A percentile compares a stretch with the other conserved stretches of the same genome.
Conservation (phyloP, 1,140 invertebrate genomes). For the Mizuhopecten yessoensis region DNA sequence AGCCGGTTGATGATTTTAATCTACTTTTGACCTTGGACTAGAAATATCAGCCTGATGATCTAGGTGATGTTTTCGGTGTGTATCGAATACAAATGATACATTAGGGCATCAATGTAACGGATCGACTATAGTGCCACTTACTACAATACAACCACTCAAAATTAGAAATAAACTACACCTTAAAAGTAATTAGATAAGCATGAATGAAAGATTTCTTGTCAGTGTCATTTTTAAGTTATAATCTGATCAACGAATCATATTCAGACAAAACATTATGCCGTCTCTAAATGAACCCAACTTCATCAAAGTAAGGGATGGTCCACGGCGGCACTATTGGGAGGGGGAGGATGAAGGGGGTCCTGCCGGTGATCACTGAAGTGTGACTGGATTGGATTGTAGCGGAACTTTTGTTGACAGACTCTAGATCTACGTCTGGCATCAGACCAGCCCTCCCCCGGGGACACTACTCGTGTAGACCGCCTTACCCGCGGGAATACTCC, state of each 20-base stretch:
- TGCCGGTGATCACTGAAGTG: not conserved
- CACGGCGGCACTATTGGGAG: not conserved
- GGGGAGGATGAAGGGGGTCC: not conserved
- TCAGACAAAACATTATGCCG: not conserved
- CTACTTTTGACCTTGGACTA: constrained; percentile 33
- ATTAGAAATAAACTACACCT: not conserved
- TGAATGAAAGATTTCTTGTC: not conserved
- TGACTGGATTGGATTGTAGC: constrained; percentile 4
- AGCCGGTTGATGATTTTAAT: constrained; percentile 17
- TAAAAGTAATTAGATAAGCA: not conserved
- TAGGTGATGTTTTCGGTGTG: not conserved
- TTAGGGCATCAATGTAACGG: not conserved
- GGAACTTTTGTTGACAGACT: constrained; percentile 17
- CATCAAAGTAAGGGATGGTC: not conserved
- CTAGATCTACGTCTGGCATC: constrained; percentile 30
- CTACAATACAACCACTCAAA: not conserved
- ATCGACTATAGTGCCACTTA: not conserved
- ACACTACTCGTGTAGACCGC: constrained; percentile 16
- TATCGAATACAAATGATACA: constrained; percentile 28
- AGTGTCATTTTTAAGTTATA: not conserved
- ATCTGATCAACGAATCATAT: constrained; percentile 2
- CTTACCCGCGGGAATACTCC: constrained; percentile 1
- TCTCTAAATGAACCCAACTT: not conserved
- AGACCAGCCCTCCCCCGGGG: not conserved
- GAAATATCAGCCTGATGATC: not conserved